Conservation (phyloP, 1,140 invertebrate species). For the Pseudomyrmex sp. region DNA sequence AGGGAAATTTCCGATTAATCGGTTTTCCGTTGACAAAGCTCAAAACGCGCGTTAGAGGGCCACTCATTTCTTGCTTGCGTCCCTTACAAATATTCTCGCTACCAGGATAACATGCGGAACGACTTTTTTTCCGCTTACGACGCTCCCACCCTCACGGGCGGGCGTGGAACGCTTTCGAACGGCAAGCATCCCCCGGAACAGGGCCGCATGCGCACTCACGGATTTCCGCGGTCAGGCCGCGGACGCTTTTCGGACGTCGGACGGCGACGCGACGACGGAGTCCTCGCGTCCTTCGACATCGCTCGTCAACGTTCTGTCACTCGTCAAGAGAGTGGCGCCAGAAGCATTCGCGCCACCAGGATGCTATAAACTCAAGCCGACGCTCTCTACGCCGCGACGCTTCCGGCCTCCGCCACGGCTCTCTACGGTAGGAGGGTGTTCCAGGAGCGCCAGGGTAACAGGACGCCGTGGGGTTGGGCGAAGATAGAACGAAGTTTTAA, state of each 20-base stretch:
- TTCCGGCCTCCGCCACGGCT: not conserved
- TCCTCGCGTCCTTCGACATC: slow-evolving; percentile 8
- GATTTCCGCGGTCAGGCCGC: slow-evolving; percentile 12
- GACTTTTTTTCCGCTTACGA: slow-evolving; percentile 35
- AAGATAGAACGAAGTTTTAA: not conserved
- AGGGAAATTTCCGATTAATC: too few species aligned
- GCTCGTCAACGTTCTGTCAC: slow-evolving; percentile 79
- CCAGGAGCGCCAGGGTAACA: slow-evolving; percentile 57
- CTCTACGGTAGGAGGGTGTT: slow-evolving; percentile 44
- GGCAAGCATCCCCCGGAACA: slow-evolving; percentile 75
- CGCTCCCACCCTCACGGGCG: slow-evolving; percentile 18
- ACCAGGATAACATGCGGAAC: slow-evolving; percentile 72
- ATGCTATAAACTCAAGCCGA: slow-evolving; percentile 71
- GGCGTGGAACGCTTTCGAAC: slow-evolving; percentile 55
- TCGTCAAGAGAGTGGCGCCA: slow-evolving; percentile 79
- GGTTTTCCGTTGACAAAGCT: too few species aligned
- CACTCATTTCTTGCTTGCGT: slow-evolving; percentile 12
- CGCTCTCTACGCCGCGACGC: not conserved
- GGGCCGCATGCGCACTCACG: slow-evolving; percentile 64
- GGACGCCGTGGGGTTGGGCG: slow-evolving; percentile 3
- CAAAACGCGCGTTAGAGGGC: too few species aligned
- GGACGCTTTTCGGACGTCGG: not conserved
- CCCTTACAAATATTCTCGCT: slow-evolving; percentile 71
- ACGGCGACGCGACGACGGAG: not conserved
- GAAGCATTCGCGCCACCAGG: slow-evolving; percentile 81